phyloP scores from a whole-genome alignment of 2,113 vertebrate species.

The Xerus inauris region DNA sequence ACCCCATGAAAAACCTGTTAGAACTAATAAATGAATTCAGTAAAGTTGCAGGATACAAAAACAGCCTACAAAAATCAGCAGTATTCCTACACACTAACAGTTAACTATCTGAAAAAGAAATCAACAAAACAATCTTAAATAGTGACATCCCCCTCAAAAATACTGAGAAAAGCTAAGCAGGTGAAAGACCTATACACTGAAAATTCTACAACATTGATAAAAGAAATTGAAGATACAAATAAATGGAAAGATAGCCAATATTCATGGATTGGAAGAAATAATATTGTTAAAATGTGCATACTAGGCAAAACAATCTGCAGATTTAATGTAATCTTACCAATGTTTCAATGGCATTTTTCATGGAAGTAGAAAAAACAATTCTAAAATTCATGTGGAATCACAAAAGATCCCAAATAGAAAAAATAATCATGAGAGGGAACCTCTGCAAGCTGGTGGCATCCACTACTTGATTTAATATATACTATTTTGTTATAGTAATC shows the following conservation, averaged over 20 bases:
- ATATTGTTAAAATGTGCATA: background rate
- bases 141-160: background rate
- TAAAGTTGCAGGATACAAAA: background rate
- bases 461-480: background rate
- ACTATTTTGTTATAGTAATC: background rate
- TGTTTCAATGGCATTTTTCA: background rate
- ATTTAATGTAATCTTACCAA: background rate
- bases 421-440: background rate
- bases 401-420: background rate
- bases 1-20: background rate
- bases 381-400: background rate
- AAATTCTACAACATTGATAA: background rate
- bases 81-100: background rate
- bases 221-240: background rate
- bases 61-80: background rate
- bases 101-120: background rate
- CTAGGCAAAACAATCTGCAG: background rate
- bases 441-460: too few species aligned
- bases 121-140: background rate
- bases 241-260: background rate
- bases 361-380: background rate
- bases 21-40: background rate
- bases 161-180: background rate
- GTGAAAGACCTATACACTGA: background rate
- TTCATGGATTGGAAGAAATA: background rate